Evolutionary conservation across 2,888 invertebrate genomes (phyloP).

Genomic region (Meiosimyza platycephala): DNA sequence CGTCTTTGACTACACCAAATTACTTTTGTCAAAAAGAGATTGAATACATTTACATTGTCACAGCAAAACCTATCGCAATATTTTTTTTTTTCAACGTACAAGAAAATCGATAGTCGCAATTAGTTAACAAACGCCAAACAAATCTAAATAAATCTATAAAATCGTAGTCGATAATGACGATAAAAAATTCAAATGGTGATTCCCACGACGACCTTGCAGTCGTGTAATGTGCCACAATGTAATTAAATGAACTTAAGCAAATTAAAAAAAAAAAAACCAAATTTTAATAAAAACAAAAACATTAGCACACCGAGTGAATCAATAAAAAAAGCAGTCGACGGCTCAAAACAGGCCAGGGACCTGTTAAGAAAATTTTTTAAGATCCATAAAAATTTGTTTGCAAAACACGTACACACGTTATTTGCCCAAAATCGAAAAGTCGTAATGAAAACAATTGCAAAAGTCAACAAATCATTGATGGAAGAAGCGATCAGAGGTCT

Average conservation of each 20-base stretch:
- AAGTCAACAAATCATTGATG: too few relatives aligned
- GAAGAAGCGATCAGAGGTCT: too few relatives aligned
- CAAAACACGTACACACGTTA: conserved; percentile 1
- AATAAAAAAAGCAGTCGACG: conserved; percentile 3
- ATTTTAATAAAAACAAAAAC: neutral
- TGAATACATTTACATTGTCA: too few relatives aligned
- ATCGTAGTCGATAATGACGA: conserved; percentile 15
- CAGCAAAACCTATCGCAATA: too few relatives aligned
- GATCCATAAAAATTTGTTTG: conserved; percentile 8
- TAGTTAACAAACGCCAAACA: too few relatives aligned
- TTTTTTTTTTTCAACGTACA: too few relatives aligned
- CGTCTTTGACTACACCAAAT: too few relatives aligned
- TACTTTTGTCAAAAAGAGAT: too few relatives aligned
- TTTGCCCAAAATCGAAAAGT: neutral
- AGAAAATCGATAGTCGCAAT: too few relatives aligned
- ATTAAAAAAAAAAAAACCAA: conserved; percentile 16
- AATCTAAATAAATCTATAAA: neutral
- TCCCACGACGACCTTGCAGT: conserved; percentile 28
- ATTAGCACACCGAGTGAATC: conserved; percentile 11
- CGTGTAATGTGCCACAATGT: conserved; percentile 24
- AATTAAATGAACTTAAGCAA: conserved; percentile 3
- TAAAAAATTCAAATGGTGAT: conserved; percentile 32
- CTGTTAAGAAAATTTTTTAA: neutral
- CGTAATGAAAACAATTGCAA: too few relatives aligned
- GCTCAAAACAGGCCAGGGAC: conserved; percentile 30